Evolutionary conservation across 23 tunicate genomes (phyloP).

Genomic region (Halocynthia roretzi): DNA sequence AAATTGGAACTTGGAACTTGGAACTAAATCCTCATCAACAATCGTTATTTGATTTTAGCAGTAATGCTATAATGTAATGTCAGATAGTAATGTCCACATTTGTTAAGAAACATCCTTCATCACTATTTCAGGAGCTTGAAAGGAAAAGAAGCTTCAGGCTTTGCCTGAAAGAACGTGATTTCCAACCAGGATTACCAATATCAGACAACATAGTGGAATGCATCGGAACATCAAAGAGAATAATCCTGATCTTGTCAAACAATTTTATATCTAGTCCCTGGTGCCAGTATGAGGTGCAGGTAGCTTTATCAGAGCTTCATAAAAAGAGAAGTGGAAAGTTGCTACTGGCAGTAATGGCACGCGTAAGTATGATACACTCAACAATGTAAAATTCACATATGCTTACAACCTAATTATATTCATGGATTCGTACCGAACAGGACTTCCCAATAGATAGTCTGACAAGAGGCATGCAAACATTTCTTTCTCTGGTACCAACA

Average conservation of each 20-base stretch:
- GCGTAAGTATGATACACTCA: too few relatives aligned
- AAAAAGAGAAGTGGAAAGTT: constrained; percentile 47
- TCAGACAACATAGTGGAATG: constrained; percentile 66
- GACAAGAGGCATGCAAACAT: constrained; percentile 12
- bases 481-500: constrained; percentile 17
- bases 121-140: constrained; percentile 82
- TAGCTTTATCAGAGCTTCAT: constrained; percentile 76
- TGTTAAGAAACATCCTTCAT: too few relatives aligned
- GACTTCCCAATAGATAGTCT: too few relatives aligned
- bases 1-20: too few relatives aligned
- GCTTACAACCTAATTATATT: too few relatives aligned
- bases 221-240: constrained; percentile 51
- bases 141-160: constrained; percentile 38
- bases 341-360: too few relatives aligned
- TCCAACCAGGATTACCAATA: constrained; percentile 58
- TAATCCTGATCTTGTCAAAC: constrained; percentile 59
- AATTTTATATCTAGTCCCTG: constrained; percentile 64
- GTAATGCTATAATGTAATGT: too few relatives aligned
- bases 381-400: too few relatives aligned
- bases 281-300: constrained; percentile 91
- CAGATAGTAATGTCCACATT: too few relatives aligned
- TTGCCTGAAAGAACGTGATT: constrained; percentile 72
- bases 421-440: too few relatives aligned
- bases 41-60: too few relatives aligned
- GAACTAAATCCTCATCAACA: too few relatives aligned